Base-by-base conservation (phyloP, 2,888 invertebrate species). In the Habrosyne pyritoides region DNA sequence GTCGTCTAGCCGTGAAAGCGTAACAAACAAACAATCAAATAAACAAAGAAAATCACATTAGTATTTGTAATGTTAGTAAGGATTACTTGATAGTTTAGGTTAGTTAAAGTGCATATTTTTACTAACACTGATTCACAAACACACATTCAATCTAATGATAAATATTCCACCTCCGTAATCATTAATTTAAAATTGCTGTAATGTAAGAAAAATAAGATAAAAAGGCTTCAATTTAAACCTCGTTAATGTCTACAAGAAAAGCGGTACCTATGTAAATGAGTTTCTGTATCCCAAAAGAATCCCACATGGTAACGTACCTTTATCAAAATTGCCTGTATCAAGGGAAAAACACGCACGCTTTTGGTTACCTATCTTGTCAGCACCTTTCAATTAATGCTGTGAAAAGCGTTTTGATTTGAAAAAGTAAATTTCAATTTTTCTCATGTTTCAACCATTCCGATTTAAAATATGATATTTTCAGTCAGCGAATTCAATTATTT, bases 321-420 rank as follows among this genome's bases (percentile, higher is more conserved):
- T 72, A 73, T 66, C 53, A 48, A 75, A 80, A 89, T 89, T 89
- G 80, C 80, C 83, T 66, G 80, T 81, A 88, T 91, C 87, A 87
- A 59, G 65, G 61, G 75, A 76, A 80, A 81, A 89, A 84, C 91
- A 91, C 89, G 91, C 66, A 68, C 88, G 73, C 73, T 79, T 85
- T 82, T 77, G 84, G 82, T 84, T 82, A 82, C 80, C 80, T 79
- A 79, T 83, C 83, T 85, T 81, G 79, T 84, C 82, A 82, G 81
- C 73, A 71, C 73, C 74, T 77, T 79, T 78, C 85, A 86, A 89
- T 89, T 86, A 87, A 79, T 75, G 76, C 74, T 59, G 68, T 68
- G 67, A 60, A 73, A 73, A 76, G 71, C 67, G 60, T 71, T 83
- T 78, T 69, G 68, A 75, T 81, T 75, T 71, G 70, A 69, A 77